Evolutionary conservation across 2,797 vertebrate genomes (phyloP).

Genomic region (Crenuchus spilurus): DNA sequence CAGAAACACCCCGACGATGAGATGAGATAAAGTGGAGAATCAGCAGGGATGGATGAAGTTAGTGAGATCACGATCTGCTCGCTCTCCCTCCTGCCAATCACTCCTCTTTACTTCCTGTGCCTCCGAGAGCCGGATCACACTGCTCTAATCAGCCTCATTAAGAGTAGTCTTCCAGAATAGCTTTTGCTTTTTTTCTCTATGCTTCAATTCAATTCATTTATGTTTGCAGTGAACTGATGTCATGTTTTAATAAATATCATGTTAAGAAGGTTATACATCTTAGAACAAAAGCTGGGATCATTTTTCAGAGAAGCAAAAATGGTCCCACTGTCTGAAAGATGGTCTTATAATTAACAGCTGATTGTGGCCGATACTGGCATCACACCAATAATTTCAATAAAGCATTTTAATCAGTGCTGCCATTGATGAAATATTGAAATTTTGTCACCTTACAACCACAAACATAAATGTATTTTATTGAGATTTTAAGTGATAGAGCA

Average conservation of each 20-base stretch:
- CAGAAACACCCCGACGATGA: conserved; percentile 7
- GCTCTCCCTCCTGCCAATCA: conserved; percentile 35
- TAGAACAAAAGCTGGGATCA: too few relatives aligned
- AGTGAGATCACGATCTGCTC: conserved; percentile 27
- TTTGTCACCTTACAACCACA: too few relatives aligned
- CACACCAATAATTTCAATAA: too few relatives aligned
- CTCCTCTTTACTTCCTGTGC: conserved; percentile 25
- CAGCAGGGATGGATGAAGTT: conserved; percentile 16
- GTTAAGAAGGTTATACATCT: neutral
- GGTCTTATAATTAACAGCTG: too few relatives aligned
- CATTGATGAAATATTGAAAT: too few relatives aligned
- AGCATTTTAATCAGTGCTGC: too few relatives aligned
- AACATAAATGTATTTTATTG: too few relatives aligned
- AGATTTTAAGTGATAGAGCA: too few relatives aligned
- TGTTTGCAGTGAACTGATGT: neutral
- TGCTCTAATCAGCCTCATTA: conserved; percentile 34
- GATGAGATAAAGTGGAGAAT: neutral
- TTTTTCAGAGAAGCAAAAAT: too few relatives aligned
- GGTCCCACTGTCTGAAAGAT: too few relatives aligned
- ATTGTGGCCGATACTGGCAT: too few relatives aligned
- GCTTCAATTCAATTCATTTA: neutral
- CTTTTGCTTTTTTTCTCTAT: neutral
- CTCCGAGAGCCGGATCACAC: conserved; percentile 26
- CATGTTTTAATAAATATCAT: too few relatives aligned
- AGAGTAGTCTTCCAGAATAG: conserved; percentile 9